Percentiles rank a stretch among this genome's conserved stretches.
These are phyloP conservation scores for Brachionus calyciflorus DNA, from an alignment of 1,140 invertebrate genomes.

Conservation along the genomic window DNA sequence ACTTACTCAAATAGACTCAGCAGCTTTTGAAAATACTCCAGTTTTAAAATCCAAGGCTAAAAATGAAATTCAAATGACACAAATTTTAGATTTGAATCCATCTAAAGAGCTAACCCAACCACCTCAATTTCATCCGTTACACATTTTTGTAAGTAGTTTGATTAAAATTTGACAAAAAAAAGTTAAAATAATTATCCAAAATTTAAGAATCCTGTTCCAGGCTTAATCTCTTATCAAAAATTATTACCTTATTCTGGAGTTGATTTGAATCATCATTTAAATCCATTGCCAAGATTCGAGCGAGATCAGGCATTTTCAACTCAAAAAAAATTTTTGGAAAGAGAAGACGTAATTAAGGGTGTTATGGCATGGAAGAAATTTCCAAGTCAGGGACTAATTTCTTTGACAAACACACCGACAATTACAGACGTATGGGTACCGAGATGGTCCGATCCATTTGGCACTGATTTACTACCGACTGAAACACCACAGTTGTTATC, in stretches of 20 bases:
- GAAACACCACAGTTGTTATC: conserved; percentile 53
- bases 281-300: conserved; percentile 55
- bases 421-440: conserved; percentile 60
- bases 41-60: background rate
- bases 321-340: conserved; percentile 57
- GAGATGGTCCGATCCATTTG: conserved; percentile 55
- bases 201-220: conserved; percentile 58
- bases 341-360: conserved; percentile 58
- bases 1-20: conserved; percentile 8
- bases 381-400: conserved; percentile 57
- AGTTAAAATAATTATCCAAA: background rate
- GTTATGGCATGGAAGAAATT: conserved; percentile 61
- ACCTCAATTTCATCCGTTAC: conserved; percentile 58
- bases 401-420: conserved; percentile 56
- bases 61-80: background rate
- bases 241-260: conserved; percentile 57
- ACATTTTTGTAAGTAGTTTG: conserved; percentile 57
- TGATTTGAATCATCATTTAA: conserved; percentile 58
- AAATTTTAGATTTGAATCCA: conserved; percentile 49
- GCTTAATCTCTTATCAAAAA: conserved; percentile 56
- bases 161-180: background rate
- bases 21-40: background rate
- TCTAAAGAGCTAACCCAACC: conserved; percentile 56
- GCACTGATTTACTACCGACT: conserved; percentile 53
- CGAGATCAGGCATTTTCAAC: conserved; percentile 53